Conservation (phyloP, 2,888 invertebrate genomes). For the Andrena marginata region DNA sequence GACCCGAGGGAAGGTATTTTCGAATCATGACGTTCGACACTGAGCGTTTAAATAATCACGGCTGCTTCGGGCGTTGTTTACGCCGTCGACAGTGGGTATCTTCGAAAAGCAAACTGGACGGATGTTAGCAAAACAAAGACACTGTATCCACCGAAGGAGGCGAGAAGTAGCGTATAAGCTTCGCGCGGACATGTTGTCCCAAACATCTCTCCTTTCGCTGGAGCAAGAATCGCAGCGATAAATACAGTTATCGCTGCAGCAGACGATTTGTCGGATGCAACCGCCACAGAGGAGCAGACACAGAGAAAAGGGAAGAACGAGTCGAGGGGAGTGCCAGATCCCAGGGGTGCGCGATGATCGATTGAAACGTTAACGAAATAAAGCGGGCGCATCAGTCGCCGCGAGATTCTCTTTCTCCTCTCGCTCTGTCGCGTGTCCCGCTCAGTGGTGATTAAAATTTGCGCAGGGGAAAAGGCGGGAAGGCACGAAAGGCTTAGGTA, state of each 20-base stretch:
- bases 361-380: constrained; percentile 79
- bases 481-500: constrained; percentile 27
- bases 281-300: constrained; percentile 12
- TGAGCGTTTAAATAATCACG: constrained; percentile 3
- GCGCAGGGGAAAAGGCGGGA: constrained; percentile 29
- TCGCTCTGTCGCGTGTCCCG: constrained; percentile 35
- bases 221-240: constrained; percentile 27
- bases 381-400: constrained; percentile 72
- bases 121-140: too few species aligned
- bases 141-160: too few species aligned
- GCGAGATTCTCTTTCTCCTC: constrained; percentile 57
- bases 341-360: constrained; percentile 73
- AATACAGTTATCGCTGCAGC: constrained; percentile 33
- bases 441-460: constrained; percentile 68
- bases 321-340: constrained; percentile 56
- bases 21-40: constrained; percentile 24
- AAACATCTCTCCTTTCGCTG: constrained; percentile 1
- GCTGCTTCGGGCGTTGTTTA: neutral
- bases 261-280: constrained; percentile 34
- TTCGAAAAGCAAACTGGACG: constrained; percentile 1
- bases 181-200: neutral
- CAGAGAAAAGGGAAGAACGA: constrained; percentile 29
- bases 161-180: too few species aligned
- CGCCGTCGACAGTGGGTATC: neutral
- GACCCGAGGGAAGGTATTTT: constrained; percentile 21